Evolutionary conservation across 2,113 vertebrate genomes (phyloP).

Genomic region (Chaenogobius annularis): DNA sequence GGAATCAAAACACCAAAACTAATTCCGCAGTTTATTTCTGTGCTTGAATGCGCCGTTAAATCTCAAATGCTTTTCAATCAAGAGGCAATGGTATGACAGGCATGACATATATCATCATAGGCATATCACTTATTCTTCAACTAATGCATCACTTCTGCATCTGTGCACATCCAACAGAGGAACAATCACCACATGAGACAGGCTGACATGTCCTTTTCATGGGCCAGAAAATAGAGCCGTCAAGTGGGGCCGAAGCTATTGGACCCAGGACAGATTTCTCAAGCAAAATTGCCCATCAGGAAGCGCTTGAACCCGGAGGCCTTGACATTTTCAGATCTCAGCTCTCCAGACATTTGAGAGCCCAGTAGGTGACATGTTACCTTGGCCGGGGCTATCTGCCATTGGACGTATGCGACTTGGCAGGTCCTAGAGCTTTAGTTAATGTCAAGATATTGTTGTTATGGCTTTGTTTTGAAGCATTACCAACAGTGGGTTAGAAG

Average conservation of each 20-base stretch:
- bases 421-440: conserved; percentile 43
- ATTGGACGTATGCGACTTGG: conserved; percentile 44
- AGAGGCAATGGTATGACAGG: neutral
- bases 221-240: conserved; percentile 57
- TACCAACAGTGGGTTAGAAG: neutral
- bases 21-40: neutral
- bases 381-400: conserved; percentile 36
- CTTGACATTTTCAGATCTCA: conserved; percentile 64
- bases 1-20: neutral
- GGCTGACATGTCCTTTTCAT: conserved; percentile 62
- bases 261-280: conserved; percentile 54
- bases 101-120: conserved; percentile 17
- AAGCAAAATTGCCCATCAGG: conserved; percentile 38
- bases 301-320: conserved; percentile 56
- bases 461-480: conserved; percentile 12
- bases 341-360: conserved; percentile 61
- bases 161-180: conserved; percentile 24
- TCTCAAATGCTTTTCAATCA: neutral
- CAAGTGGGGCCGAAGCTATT: conserved; percentile 47
- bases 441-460: conserved; percentile 33
- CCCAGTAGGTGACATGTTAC: conserved; percentile 48
- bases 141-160: conserved; percentile 31
- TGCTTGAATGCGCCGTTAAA: neutral
- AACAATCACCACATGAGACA: conserved; percentile 45
- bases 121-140: conserved; percentile 13